A percentile compares a stretch with the other conserved stretches of the same genome.
Evolutionary conservation across 2,888 invertebrate genomes (phyloP).

Genomic region (Clivina fossor): DNA sequence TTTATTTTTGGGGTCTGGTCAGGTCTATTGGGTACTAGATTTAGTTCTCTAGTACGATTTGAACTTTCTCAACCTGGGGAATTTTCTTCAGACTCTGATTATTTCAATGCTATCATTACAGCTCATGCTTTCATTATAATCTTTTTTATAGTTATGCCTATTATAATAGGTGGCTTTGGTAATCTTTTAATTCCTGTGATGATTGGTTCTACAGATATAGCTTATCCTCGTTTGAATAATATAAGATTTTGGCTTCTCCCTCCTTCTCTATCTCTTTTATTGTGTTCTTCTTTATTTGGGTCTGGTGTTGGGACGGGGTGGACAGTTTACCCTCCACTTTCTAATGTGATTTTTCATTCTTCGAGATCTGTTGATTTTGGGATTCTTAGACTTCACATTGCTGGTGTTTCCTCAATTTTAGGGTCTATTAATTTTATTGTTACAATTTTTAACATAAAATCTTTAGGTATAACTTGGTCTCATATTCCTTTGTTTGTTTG

Average conservation of each 20-base stretch:
- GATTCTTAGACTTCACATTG: conserved; percentile 57
- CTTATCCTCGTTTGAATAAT: neutral
- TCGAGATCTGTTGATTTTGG: neutral
- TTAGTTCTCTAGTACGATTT: neutral
- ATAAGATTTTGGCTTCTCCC: neutral
- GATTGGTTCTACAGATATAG: neutral
- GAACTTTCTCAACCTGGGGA: no score
- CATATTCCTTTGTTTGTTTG: conserved; percentile 64
- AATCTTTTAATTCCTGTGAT: neutral
- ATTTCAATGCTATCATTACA: neutral
- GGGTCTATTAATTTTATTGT: conserved; percentile 76
- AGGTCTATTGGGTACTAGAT: neutral
- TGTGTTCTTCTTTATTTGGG: neutral
- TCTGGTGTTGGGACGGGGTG: neutral
- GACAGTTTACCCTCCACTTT: neutral
- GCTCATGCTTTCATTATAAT: neutral
- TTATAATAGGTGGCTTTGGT: neutral
- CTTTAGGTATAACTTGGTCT: neutral
- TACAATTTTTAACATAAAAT: neutral
- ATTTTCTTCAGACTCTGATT: no score
- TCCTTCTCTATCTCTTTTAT: neutral
- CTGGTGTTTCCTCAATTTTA: conserved; percentile 73
- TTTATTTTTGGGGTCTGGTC: neutral
- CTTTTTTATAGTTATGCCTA: neutral
- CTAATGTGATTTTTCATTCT: neutral